Evolutionary conservation across 2,888 invertebrate genomes (phyloP).

Genomic region (Drosophila vallismaia): DNA sequence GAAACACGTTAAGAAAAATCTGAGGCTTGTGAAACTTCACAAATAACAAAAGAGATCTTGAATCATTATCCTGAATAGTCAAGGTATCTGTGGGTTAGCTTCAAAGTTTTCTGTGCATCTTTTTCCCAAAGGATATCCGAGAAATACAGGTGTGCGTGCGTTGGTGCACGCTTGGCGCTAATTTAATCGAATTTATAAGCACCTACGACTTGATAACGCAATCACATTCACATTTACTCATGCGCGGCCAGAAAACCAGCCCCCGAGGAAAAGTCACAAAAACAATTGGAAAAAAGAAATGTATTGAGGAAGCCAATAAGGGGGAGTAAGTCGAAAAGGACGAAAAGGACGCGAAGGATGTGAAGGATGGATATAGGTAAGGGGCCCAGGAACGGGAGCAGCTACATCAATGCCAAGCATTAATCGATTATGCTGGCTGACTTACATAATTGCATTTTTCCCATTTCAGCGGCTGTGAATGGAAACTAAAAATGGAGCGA

Average conservation of each 20-base stretch:
- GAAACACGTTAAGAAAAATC: not conserved
- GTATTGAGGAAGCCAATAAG: not conserved
- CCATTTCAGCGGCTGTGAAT: constrained; percentile 26
- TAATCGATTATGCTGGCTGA: constrained; percentile 63
- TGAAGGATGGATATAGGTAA: not conserved
- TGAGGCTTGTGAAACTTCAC: no score
- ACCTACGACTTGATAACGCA: constrained; percentile 46
- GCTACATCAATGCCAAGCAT: constrained; percentile 66
- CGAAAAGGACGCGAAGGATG: not conserved
- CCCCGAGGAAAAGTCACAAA: constrained; percentile 24
- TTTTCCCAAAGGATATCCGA: constrained; percentile 2
- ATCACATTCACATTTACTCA: constrained; percentile 48
- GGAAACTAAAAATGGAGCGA: constrained; percentile 21
- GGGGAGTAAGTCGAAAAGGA: not conserved
- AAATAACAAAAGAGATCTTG: no score
- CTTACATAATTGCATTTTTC: constrained; percentile 59
- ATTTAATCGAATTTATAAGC: constrained; percentile 52
- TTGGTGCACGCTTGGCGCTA: constrained; percentile 12
- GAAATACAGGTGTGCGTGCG: not conserved
- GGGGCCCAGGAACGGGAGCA: constrained; percentile 24
- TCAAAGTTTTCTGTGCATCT: not conserved
- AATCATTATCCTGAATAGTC: no score
- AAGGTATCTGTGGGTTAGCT: no score
- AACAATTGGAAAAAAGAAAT: constrained; percentile 21
- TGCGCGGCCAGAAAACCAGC: constrained; percentile 5